phyloP scores from a whole-genome alignment of 2,888 invertebrate species.

The Amphimallon solstitiale region DNA sequence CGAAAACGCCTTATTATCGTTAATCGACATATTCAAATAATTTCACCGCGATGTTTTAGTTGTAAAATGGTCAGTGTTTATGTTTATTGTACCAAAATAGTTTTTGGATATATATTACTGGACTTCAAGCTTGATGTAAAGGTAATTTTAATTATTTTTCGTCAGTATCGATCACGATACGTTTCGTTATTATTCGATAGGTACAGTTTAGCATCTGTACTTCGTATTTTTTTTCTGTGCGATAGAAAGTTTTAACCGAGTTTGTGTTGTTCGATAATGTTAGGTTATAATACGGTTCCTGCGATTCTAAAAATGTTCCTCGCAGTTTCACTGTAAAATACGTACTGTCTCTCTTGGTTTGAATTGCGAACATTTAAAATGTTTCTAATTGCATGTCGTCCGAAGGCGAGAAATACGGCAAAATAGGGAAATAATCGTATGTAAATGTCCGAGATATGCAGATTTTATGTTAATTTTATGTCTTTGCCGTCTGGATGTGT shows the following conservation, averaged over 20 bases:
- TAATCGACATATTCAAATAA: conserved; percentile 41
- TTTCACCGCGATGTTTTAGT: conserved; percentile 49
- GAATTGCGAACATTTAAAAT: conserved; percentile 36
- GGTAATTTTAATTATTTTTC: conserved; percentile 41
- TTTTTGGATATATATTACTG: conserved; percentile 50
- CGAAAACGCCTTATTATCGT: conserved; percentile 40
- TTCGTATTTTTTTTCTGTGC: not conserved
- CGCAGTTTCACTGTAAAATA: too few relatives aligned
- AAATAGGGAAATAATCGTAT: conserved; percentile 45
- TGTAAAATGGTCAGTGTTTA: conserved; percentile 52
- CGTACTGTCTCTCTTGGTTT: conserved; percentile 2
- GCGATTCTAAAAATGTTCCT: conserved; percentile 40
- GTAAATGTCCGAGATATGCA: conserved; percentile 44
- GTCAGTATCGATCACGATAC: not conserved
- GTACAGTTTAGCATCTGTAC: not conserved
- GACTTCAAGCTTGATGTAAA: conserved; percentile 44
- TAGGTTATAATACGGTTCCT: conserved; percentile 43
- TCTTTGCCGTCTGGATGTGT: conserved; percentile 28
- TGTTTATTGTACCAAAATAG: conserved; percentile 52
- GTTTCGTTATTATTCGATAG: not conserved
- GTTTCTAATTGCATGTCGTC: conserved; percentile 43
- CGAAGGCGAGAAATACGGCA: conserved; percentile 43
- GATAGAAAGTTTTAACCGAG: conserved; percentile 41
- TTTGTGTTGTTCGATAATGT: conserved; percentile 49
- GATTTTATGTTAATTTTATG: conserved; percentile 43